Evolutionary conservation across 2,113 vertebrate species (phyloP).

Genomic region (Andinoacara biseriatus): DNA sequence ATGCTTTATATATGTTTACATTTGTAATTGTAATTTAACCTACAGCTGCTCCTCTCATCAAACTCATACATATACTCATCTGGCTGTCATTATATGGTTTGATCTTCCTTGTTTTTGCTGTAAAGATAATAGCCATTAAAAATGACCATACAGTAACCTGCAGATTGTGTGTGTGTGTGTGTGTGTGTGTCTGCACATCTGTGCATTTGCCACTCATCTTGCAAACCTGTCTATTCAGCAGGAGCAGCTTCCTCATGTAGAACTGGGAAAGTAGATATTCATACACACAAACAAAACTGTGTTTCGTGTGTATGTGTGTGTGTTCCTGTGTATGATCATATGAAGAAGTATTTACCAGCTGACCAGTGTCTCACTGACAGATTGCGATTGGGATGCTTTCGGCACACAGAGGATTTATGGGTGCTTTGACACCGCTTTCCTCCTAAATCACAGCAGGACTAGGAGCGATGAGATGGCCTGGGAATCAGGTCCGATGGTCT

Average conservation of each 20-base stretch:
- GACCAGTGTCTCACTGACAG: slow-evolving; percentile 62
- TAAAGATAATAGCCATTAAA: background rate
- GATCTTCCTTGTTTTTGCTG: slow-evolving; percentile 27
- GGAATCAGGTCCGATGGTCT: slow-evolving; percentile 55
- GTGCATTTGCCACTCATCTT: slow-evolving; percentile 52
- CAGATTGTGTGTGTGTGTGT: background rate
- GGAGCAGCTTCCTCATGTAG: slow-evolving; percentile 49
- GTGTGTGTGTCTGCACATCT: slow-evolving; percentile 53
- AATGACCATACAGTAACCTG: background rate
- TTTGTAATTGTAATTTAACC: background rate
- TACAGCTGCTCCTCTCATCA: background rate
- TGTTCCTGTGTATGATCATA: slow-evolving; percentile 37
- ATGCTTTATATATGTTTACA: background rate
- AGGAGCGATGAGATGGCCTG: slow-evolving; percentile 65
- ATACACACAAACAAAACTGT: slow-evolving; percentile 39
- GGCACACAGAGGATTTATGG: slow-evolving; percentile 64
- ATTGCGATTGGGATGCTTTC: slow-evolving; percentile 62
- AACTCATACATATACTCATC: background rate
- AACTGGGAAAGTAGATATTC: slow-evolving; percentile 42
- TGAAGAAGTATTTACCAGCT: slow-evolving; percentile 54
- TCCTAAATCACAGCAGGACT: slow-evolving; percentile 60
- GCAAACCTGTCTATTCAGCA: slow-evolving; percentile 58
- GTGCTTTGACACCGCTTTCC: slow-evolving; percentile 56
- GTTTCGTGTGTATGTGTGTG: slow-evolving; percentile 13
- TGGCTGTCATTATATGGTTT: background rate